Base-by-base conservation (phyloP, 2,113 vertebrate species). In the Gymnocephalus cernua region DNA sequence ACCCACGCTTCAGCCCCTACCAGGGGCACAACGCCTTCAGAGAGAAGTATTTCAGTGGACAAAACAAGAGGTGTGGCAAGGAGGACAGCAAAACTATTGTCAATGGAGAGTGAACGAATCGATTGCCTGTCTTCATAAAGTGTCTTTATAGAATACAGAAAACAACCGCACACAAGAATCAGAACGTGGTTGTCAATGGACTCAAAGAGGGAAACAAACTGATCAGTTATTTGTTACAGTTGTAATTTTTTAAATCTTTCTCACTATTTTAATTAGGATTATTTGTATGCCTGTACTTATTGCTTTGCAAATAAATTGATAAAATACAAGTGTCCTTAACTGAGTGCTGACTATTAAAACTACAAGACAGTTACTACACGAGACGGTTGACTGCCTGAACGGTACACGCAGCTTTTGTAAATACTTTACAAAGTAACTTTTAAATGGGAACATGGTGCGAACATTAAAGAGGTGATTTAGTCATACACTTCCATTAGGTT, bases 11-110 rank as follows among this genome's bases (percentile, higher is more conserved):
- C 90, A 93, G 95, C 77, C 95, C 92, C 0, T 99, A 98, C 91
- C 96, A 96, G 92, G 97, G 97, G 84, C 98, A 98, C 94, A 98
- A 99, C 85, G 96, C 97, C 82, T 99, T 99, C 93, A 97, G 98
- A 86, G 97, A 99, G 88, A 99, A 99, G 88, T 99, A 99, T 89
- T 99, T 99, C 92, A 97, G 98, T 79, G 98, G 97, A 54, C 90
- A 98, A 56, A 98, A 96, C 79, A 99, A 99, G 93, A 97, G 95
- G 89, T 93, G 94, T 74, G 89, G 91, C 70, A 98, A 95, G 54
- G 96, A 96, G 83, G 97, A 97, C 77, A 92, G 93, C 80, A 94
- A 94, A 74, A 87, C 83, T 65, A 89, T 93, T 4, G 21, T 74
- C 62, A 93, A 89, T 80, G 77, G 81, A 70, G 87, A 95, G 76